Evolutionary conservation across 2,888 invertebrate species (phyloP).

Genomic region (Patella pellucida): DNA sequence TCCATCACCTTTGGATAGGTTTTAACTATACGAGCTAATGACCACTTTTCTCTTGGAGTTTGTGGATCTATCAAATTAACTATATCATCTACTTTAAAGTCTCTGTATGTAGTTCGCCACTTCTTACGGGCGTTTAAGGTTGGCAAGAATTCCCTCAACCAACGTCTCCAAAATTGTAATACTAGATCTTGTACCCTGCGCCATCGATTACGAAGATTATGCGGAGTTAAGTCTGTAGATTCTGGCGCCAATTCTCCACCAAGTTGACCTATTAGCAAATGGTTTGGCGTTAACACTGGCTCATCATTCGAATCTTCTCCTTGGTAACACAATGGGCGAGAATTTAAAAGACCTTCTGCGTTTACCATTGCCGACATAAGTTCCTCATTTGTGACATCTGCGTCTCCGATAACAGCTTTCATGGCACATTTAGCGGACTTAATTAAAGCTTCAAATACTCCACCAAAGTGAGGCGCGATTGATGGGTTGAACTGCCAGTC

Average conservation of each 20-base stretch:
- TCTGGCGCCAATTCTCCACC: slow-evolving; percentile 37
- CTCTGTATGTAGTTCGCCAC: slow-evolving; percentile 21
- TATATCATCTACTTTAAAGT: slow-evolving; percentile 31
- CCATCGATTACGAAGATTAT: slow-evolving; percentile 25
- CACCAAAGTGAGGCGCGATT: slow-evolving; percentile 37
- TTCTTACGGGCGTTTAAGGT: slow-evolving; percentile 20
- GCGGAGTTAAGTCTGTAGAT: slow-evolving; percentile 16
- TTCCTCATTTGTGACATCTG: neutral
- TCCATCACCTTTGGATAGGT: slow-evolving; percentile 21
- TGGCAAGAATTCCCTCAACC: slow-evolving; percentile 33
- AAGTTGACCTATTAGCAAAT: slow-evolving; percentile 24
- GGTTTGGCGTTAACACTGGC: slow-evolving; percentile 24
- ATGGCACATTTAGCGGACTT: slow-evolving; percentile 39
- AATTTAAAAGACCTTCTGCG: slow-evolving; percentile 39
- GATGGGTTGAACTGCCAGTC: slow-evolving; percentile 40
- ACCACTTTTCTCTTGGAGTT: slow-evolving; percentile 31
- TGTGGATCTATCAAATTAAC: slow-evolving; percentile 32
- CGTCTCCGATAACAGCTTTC: slow-evolving; percentile 25
- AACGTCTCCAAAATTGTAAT: slow-evolving; percentile 35
- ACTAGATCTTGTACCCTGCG: slow-evolving; percentile 35
- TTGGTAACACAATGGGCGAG: slow-evolving; percentile 24
- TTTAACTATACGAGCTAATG: slow-evolving; percentile 28
- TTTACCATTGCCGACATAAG: slow-evolving; percentile 34
- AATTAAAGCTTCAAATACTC: slow-evolving; percentile 37
- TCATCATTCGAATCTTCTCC: slow-evolving; percentile 7